Evolutionary conservation across 2,113 vertebrate genomes (phyloP).

Genomic region (Leucopsar rothschildi): DNA sequence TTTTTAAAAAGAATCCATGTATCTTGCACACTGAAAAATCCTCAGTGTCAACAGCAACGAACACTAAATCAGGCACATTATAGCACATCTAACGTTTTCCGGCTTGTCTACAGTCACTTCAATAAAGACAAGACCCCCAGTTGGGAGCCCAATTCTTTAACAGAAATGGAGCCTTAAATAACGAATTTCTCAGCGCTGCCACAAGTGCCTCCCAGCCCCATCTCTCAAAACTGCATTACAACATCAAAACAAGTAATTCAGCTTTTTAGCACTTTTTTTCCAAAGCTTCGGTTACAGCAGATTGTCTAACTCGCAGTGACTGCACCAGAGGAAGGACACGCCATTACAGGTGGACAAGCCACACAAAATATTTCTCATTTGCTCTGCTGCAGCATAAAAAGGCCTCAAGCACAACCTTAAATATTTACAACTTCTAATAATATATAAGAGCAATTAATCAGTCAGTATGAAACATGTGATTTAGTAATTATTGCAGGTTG

Average conservation of each 20-base stretch:
- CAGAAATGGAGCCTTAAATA: not conserved
- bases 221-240: rapidly evolving
- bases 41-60: not conserved
- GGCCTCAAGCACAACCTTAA: not conserved
- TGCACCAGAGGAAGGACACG: not conserved
- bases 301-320: not conserved
- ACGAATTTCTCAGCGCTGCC: not conserved
- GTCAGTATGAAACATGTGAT: not conserved
- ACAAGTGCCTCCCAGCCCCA: not conserved
- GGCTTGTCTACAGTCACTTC: not conserved
- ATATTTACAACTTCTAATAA: not conserved
- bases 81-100: not conserved
- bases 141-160: rapidly evolving
- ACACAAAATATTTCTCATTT: not conserved
- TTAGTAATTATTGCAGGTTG: not conserved
- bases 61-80: not conserved
- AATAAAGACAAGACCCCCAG: not conserved
- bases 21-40: not conserved
- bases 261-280: not conserved
- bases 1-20: not conserved
- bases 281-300: not conserved
- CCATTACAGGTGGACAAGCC: not conserved
- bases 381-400: not conserved
- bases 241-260: not conserved
- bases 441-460: not conserved